phyloP scores from a whole-genome alignment of 2,797 vertebrate genomes.

The Alca torda region DNA sequence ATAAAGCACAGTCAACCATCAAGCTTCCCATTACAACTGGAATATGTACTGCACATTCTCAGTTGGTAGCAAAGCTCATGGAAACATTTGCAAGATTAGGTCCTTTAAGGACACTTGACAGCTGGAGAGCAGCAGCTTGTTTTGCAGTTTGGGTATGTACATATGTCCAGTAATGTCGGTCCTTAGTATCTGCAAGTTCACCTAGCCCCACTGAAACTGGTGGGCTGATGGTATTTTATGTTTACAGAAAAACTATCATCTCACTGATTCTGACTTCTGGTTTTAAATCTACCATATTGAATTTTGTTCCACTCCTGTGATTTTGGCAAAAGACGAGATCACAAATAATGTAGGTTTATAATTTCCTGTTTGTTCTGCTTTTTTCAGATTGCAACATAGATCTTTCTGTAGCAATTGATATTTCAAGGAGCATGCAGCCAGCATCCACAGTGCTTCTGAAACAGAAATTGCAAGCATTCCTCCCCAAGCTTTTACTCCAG shows the following conservation, averaged over 20 bases:
- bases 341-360: neutral
- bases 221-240: neutral
- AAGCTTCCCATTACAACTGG: neutral
- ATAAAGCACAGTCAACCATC: neutral
- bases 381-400: conserved; percentile 80
- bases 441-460: conserved; percentile 66
- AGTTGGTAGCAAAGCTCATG: neutral
- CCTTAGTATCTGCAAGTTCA: neutral
- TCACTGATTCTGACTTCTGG: neutral
- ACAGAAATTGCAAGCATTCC: conserved; percentile 70
- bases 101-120: neutral
- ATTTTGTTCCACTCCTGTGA: neutral
- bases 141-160: neutral
- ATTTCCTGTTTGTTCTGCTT: neutral
- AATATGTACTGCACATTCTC: neutral
- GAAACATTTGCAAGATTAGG: neutral
- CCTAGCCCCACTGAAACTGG: neutral
- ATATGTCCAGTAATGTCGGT: neutral
- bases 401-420: conserved; percentile 85
- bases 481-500: conserved; percentile 77
- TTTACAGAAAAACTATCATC: neutral
- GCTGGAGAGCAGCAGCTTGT: neutral
- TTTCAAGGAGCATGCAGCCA: conserved; percentile 55
- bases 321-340: neutral
- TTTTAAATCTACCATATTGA: neutral